These are phyloP conservation scores for Acropora tenuis DNA, from an alignment of 64 coral and sea anemone species.

Conservation along the genomic window DNA sequence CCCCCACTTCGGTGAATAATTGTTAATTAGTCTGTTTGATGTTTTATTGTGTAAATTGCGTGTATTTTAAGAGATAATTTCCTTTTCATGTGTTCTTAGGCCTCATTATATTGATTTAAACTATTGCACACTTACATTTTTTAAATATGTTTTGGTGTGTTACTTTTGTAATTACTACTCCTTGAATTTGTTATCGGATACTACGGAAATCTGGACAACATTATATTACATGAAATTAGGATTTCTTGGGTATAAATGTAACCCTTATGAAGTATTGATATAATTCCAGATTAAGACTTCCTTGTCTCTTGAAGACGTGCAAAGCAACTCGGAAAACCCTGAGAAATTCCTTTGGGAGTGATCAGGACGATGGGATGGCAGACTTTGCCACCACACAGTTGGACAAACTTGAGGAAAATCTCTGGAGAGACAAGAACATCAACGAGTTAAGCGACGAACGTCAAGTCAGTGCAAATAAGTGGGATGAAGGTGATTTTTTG, in stretches of 20 bases:
- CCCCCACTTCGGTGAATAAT: too few species aligned
- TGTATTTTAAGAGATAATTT: too few species aligned
- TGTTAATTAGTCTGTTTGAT: too few species aligned
- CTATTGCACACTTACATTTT: too few species aligned
- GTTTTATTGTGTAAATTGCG: too few species aligned
- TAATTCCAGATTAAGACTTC: conserved; percentile 16
- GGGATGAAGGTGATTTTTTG: conserved; percentile 47
- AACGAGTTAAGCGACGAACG: neutral
- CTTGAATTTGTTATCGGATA: too few species aligned
- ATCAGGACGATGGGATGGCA: neutral
- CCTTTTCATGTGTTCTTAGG: too few species aligned
- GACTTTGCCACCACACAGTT: neutral
- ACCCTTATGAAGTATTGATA: neutral
- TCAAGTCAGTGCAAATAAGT: neutral
- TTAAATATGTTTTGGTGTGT: too few species aligned
- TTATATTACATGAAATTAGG: neutral
- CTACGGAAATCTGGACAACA: too few species aligned
- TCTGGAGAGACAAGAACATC: conserved; percentile 40
- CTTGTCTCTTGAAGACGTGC: conserved; percentile 13
- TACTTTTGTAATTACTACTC: too few species aligned
- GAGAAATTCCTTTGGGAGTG: neutral
- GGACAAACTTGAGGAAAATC: conserved; percentile 30
- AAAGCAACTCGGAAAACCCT: neutral
- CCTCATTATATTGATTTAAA: too few species aligned
- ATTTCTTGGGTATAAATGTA: neutral